Percentiles rank a stretch among this genome's conserved stretches.
Evolutionary conservation across 2,888 invertebrate genomes (phyloP).

Genomic region (Dryocosmus kuriphilus): DNA sequence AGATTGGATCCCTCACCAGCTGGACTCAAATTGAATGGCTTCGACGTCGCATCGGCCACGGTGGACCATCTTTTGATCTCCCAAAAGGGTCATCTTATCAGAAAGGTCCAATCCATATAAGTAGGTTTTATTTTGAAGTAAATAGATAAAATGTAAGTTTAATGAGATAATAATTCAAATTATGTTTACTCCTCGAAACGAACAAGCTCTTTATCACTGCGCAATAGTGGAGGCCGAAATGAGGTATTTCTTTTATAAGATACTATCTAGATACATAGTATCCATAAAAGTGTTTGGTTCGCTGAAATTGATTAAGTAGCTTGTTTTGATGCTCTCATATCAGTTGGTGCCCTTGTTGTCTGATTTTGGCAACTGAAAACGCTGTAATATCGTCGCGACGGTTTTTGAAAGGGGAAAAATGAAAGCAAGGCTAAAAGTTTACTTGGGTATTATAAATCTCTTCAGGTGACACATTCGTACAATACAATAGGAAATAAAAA

Average conservation of each 20-base stretch:
- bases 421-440: not conserved
- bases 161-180: not conserved
- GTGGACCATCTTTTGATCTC: slow-evolving; percentile 6
- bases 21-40: not conserved
- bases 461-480: not conserved
- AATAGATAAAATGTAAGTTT: not conserved
- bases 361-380: slow-evolving; percentile 6
- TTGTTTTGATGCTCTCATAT: not conserved
- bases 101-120: not conserved
- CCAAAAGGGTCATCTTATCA: not conserved
- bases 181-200: not conserved
- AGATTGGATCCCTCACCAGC: not conserved
- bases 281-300: not conserved
- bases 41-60: not conserved
- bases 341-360: slow-evolving; percentile 7
- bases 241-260: not conserved
- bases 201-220: not conserved
- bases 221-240: not conserved
- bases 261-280: not conserved
- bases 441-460: not conserved
- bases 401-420: slow-evolving; percentile 6
- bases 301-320: not conserved
- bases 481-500: not conserved
- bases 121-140: not conserved
- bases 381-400: not conserved